Base-by-base conservation (phyloP, 1,140 invertebrate species). In the Bombyx mandarina region DNA sequence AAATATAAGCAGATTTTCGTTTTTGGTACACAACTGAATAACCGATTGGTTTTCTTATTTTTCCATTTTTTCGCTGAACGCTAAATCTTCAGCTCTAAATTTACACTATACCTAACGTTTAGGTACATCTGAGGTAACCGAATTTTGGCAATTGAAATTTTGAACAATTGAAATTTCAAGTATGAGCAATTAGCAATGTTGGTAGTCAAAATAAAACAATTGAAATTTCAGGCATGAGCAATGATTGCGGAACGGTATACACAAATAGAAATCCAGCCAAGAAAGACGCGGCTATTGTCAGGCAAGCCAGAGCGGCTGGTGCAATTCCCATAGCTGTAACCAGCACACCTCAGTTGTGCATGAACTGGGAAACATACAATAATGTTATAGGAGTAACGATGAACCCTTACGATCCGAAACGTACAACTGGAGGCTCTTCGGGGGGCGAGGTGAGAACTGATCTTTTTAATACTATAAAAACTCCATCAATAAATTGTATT, bases 281-380 rank as follows among this genome's bases (percentile, higher is more conserved):
- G 42, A 80, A 90, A 45, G 94, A 98, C 84, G 94, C 94, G 1
- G 90, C 91, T 3, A 91, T 91, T 8, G 92, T 98, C 0, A 83
- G 79, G 35, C 85, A 90, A 10, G 89, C 95, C 12, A 90, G 91
- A 65, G 79, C 91, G 47, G 93, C 94, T 45, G 96, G 97, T n/a
- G 95, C 93, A 10, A 97, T 99, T 65, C 92, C 94, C 4, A 78
- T 98, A 8, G 90, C 92, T n/a, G 92, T 96, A 0, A 97, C 96
- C 12, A 99, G 98, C 80, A 94, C 95, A 1, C 96, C 97, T 2
- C 97, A 99, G 78, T 85, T 97, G n/a, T 96, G 95, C 65, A 89
- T 97, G 90, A 94, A 93, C 82, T 97, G 94, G 92, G 97, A 99
- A 81, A 95, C 94, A 0, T 93, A 91, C 61, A 99, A 99, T 87